These are phyloP conservation scores for Nebria ingens DNA, from an alignment of 1,140 invertebrate species.

Conservation along the genomic window DNA sequence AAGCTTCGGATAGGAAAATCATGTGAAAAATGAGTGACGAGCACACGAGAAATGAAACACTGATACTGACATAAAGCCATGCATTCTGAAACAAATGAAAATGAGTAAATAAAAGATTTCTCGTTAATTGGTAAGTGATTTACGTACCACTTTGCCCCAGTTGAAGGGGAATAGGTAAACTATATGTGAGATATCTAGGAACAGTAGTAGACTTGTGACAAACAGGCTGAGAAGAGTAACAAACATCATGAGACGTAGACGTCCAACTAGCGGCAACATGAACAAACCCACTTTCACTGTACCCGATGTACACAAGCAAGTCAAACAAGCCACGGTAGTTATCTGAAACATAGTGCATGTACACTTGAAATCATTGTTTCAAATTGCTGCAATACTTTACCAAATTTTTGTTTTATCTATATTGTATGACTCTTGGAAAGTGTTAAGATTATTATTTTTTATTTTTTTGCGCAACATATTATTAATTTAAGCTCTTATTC, in stretches of 20 bases:
- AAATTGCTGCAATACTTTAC: too few relatives aligned
- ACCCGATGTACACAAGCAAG: slow-evolving; percentile 63
- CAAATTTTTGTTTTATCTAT: too few relatives aligned
- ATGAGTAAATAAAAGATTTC: slow-evolving; percentile 11
- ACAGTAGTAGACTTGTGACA: slow-evolving; percentile 66
- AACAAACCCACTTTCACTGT: slow-evolving; percentile 65
- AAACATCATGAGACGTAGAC: slow-evolving; percentile 63
- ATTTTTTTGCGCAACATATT: too few relatives aligned
- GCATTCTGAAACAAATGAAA: slow-evolving; percentile 41
- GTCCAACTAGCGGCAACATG: slow-evolving; percentile 56
- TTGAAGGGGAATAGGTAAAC: slow-evolving; percentile 71
- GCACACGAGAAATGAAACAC: slow-evolving; percentile 50
- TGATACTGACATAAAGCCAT: slow-evolving; percentile 51
- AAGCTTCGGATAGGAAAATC: slow-evolving; percentile 51
- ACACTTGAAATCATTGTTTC: slow-evolving; percentile 15
- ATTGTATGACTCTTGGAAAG: too few relatives aligned
- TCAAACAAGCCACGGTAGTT: slow-evolving; percentile 61
- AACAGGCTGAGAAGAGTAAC: slow-evolving; percentile 71
- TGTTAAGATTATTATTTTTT: too few relatives aligned
- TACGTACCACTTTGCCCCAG: slow-evolving; percentile 67
- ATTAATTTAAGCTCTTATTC: background rate
- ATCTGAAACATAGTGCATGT: slow-evolving; percentile 41
- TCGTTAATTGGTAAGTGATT: slow-evolving; percentile 2
- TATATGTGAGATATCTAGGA: slow-evolving; percentile 75
- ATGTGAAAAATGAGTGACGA: slow-evolving; percentile 53